Evolutionary conservation across 64 coral and sea anemone genomes (phyloP).

Genomic region (Actinia equina): DNA sequence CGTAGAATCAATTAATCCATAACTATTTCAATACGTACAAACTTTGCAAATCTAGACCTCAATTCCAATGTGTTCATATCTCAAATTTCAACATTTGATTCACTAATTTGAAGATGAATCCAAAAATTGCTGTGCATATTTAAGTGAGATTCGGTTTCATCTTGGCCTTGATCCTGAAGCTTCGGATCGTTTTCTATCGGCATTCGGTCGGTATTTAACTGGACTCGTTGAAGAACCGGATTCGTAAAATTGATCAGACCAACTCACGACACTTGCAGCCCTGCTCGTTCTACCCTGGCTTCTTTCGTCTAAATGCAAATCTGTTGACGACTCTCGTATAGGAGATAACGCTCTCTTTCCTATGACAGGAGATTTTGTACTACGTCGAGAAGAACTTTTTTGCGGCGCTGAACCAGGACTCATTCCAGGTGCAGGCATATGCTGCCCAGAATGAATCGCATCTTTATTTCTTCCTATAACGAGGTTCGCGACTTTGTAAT

Average conservation of each 20-base stretch:
- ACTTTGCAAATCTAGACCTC: not conserved
- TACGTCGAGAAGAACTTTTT: slow-evolving; percentile 43
- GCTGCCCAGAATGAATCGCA: slow-evolving; percentile 30
- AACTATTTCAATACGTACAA: not conserved
- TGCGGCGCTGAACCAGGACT: not conserved
- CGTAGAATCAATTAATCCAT: not conserved
- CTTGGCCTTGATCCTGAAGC: slow-evolving; percentile 34
- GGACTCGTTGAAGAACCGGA: slow-evolving; percentile 40
- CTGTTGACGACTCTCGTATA: slow-evolving; percentile 72
- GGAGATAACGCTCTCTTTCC: slow-evolving; percentile 89
- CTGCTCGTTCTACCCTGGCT: slow-evolving; percentile 30
- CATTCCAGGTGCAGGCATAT: not conserved
- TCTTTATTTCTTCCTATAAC: slow-evolving; percentile 92
- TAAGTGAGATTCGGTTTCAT: slow-evolving; percentile 8
- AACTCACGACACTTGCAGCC: slow-evolving; percentile 67
- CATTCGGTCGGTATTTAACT: slow-evolving; percentile 50
- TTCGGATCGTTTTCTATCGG: slow-evolving; percentile 35
- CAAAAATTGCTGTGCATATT: not conserved
- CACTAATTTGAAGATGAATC: not conserved
- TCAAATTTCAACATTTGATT: not conserved
- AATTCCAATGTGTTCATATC: not conserved
- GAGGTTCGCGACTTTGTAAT: slow-evolving; percentile 97
- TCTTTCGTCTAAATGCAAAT: slow-evolving; percentile 45
- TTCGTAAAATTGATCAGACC: slow-evolving; percentile 61
- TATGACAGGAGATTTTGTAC: slow-evolving; percentile 73